A percentile compares a stretch with the other conserved stretches of the same genome.
These are phyloP conservation scores for Cossypha dichroa DNA, from an alignment of 2,797 vertebrate genomes.

Conservation along the genomic window DNA sequence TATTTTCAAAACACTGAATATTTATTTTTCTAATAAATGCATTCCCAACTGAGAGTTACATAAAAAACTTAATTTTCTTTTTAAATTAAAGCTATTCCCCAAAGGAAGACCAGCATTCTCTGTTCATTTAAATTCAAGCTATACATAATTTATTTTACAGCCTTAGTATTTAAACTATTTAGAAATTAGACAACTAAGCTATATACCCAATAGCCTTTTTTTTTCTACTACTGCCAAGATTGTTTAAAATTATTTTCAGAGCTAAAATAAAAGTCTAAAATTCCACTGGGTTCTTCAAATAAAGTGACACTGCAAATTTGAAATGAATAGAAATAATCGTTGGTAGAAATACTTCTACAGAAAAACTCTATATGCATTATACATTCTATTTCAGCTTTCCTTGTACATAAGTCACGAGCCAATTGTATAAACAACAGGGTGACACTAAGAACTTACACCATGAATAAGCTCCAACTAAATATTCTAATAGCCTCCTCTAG, in stretches of 20 bases:
- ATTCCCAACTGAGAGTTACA: slow-evolving; percentile 39
- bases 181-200: slow-evolving; percentile 57
- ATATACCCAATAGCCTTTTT: slow-evolving; percentile 33
- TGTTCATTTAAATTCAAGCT: slow-evolving; percentile 56
- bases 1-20: background rate
- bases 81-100: slow-evolving; percentile 67
- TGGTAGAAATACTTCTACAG: background rate
- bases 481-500: background rate
- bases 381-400: background rate
- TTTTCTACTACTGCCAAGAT: slow-evolving; percentile 22
- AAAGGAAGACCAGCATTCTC: slow-evolving; percentile 44
- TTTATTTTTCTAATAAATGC: slow-evolving; percentile 12
- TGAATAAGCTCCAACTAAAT: background rate
- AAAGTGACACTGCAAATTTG: slow-evolving; percentile 15
- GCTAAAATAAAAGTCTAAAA: slow-evolving; percentile 49
- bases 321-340: slow-evolving; percentile 44
- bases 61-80: slow-evolving; percentile 36
- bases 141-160: slow-evolving; percentile 63
- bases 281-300: slow-evolving; percentile 47
- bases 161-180: slow-evolving; percentile 61
- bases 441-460: background rate
- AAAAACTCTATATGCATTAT: slow-evolving; percentile 14
- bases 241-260: slow-evolving; percentile 59
- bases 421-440: background rate
- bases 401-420: background rate